Evolutionary conservation across 2,113 vertebrate genomes (phyloP).

Genomic region (Antennarius striatus): DNA sequence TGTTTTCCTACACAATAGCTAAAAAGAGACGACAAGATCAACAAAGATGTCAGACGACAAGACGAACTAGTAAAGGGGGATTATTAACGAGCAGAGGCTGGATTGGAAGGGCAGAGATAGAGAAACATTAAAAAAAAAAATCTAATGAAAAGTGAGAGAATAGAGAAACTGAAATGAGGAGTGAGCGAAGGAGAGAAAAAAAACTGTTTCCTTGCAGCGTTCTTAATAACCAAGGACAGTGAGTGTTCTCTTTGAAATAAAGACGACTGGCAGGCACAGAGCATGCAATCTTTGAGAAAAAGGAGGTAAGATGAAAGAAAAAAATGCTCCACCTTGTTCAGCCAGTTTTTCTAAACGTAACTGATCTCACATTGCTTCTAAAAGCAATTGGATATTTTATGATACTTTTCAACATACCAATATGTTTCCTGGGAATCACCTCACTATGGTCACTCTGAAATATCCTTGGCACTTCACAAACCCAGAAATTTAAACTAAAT

Average conservation of each 20-base stretch:
- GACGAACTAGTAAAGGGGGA: conserved; percentile 45
- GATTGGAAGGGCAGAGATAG: conserved; percentile 28
- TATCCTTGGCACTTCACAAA: not conserved
- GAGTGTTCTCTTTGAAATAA: conserved; percentile 44
- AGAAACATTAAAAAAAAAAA: conserved; percentile 15
- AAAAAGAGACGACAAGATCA: conserved; percentile 41
- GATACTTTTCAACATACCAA: not conserved
- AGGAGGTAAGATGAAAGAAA: not conserved
- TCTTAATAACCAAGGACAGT: conserved; percentile 24
- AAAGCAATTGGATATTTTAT: not conserved
- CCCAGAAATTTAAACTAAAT: not conserved
- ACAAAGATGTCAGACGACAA: conserved; percentile 55
- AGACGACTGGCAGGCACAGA: conserved; percentile 33
- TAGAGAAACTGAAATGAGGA: not conserved
- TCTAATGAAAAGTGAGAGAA: conserved; percentile 25
- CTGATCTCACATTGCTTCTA: conserved; percentile 1
- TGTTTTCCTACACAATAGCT: conserved; percentile 31
- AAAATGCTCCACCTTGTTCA: conserved; percentile 13
- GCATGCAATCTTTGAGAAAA: conserved; percentile 15
- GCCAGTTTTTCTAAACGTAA: conserved; percentile 1
- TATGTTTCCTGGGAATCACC: not conserved
- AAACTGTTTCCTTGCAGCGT: conserved; percentile 16
- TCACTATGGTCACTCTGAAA: not conserved
- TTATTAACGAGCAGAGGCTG: conserved; percentile 38
- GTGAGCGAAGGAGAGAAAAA: not conserved